Evolutionary conservation across 2,888 invertebrate genomes (phyloP).

Genomic region (Drosophila rellima): DNA sequence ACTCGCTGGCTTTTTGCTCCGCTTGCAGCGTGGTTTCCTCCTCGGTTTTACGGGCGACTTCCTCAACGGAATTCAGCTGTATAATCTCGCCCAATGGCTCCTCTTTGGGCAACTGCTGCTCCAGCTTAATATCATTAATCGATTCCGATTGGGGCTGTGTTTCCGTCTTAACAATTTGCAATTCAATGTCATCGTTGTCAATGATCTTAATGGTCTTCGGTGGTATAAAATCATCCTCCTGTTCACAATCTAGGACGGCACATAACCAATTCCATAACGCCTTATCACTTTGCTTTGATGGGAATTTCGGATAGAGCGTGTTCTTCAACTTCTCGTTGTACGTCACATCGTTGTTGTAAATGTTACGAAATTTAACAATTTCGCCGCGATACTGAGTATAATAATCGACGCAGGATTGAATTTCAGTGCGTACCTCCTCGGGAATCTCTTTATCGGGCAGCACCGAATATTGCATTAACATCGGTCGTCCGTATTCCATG

Average conservation of each 20-base stretch:
- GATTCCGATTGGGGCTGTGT: constrained; percentile 39
- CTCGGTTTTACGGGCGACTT: constrained; percentile 70
- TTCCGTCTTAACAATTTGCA: constrained; percentile 58
- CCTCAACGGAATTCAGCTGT: constrained; percentile 59
- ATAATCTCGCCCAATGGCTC: constrained; percentile 58
- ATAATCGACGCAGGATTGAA: constrained; percentile 94
- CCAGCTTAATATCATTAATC: constrained; percentile 62
- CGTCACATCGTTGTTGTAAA: constrained; percentile 87
- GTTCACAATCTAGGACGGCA: constrained; percentile 90
- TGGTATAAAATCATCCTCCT: constrained; percentile 89
- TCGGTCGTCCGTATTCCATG: constrained; percentile 95
- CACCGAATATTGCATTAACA: constrained; percentile 94
- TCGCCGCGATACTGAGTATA: constrained; percentile 90
- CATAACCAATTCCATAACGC: constrained; percentile 92
- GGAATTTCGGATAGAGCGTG: constrained; percentile 92
- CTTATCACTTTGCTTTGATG: constrained; percentile 92
- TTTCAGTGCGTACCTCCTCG: constrained; percentile 93
- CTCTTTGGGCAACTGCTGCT: constrained; percentile 70
- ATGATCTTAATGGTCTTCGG: constrained; percentile 84
- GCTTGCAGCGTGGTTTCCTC: constrained; percentile 70
- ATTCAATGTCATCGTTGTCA: constrained; percentile 70
- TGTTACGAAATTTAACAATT: constrained; percentile 88
- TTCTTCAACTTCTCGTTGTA: constrained; percentile 95
- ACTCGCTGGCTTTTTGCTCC: constrained; percentile 81
- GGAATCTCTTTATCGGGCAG: constrained; percentile 93